A percentile compares a stretch with the other conserved stretches of the same genome.
These are phyloP conservation scores for Drosophila kanekoi DNA, from an alignment of 2,888 invertebrate species.

Conservation along the genomic window DNA sequence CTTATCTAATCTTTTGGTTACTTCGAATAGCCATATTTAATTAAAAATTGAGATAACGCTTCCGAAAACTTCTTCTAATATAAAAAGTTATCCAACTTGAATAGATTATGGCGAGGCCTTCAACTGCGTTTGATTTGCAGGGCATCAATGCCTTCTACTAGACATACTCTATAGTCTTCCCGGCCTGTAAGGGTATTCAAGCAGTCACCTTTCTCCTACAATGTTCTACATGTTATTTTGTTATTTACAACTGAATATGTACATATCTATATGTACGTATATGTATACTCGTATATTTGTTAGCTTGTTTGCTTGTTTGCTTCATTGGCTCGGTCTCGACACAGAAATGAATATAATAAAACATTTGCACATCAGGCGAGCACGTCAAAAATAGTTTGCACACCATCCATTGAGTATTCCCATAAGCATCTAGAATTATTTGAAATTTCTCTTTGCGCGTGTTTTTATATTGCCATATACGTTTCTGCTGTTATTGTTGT, in stretches of 20 bases:
- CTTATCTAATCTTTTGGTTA: conserved; percentile 31
- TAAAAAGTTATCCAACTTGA: neutral
- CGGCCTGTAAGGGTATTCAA: too few relatives aligned
- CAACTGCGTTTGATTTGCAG: too few relatives aligned
- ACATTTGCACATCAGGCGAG: conserved; percentile 51
- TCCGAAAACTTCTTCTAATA: neutral
- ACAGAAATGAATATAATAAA: conserved; percentile 27
- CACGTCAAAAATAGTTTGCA: conserved; percentile 65
- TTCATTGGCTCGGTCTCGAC: conserved; percentile 35
- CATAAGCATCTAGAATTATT: conserved; percentile 9
- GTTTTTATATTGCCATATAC: conserved; percentile 16
- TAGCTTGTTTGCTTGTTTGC: conserved; percentile 28
- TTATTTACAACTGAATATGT: conserved; percentile 29
- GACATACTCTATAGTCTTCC: too few relatives aligned
- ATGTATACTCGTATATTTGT: conserved; percentile 24
- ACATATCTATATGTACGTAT: neutral
- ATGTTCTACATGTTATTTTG: conserved; percentile 21
- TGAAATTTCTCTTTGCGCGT: conserved; percentile 39
- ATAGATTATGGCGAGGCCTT: too few relatives aligned
- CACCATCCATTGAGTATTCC: conserved; percentile 14
- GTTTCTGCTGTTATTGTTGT: conserved; percentile 36
- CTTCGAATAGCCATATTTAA: neutral
- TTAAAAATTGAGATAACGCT: conserved; percentile 10
- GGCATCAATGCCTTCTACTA: too few relatives aligned
- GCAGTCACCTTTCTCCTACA: neutral